Percentiles rank a stretch among this genome's conserved stretches.
phyloP scores from a whole-genome alignment of 2,113 vertebrate genomes.

The Nettapus auritus region DNA sequence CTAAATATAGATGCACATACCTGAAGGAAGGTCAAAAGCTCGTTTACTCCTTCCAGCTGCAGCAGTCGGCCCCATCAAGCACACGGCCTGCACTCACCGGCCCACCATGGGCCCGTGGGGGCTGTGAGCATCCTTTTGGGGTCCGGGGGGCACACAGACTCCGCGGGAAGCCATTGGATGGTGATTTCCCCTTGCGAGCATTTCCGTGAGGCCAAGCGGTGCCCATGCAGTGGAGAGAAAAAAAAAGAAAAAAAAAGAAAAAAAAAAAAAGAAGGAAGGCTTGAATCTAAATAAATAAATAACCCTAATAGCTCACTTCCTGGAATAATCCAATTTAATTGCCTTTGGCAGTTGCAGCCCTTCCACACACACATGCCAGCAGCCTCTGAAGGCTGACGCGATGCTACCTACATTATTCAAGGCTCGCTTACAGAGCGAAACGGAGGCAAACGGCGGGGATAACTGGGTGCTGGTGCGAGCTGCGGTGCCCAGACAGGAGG shows the following conservation, averaged over 20 bases:
- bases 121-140: background rate
- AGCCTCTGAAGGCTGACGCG: background rate
- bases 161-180: background rate
- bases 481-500: background rate
- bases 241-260: too few species aligned
- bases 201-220: too few species aligned
- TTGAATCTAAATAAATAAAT: background rate
- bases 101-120: too few species aligned
- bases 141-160: too few species aligned
- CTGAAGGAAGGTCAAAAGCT: conserved; percentile 7
- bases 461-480: background rate
- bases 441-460: background rate
- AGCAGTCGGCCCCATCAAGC: background rate
- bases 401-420: conserved; percentile 11
- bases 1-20: conserved; percentile 41
- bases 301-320: background rate
- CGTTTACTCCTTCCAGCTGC: conserved; percentile 26
- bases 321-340: background rate
- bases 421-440: background rate
- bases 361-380: background rate
- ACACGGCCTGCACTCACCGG: background rate
- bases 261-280: rapidly evolving
- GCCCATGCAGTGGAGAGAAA: background rate
- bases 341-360: background rate
- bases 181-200: background rate